Evolutionary conservation across 1,140 invertebrate species (phyloP).

Genomic region (Drosophila sturtevanti): DNA sequence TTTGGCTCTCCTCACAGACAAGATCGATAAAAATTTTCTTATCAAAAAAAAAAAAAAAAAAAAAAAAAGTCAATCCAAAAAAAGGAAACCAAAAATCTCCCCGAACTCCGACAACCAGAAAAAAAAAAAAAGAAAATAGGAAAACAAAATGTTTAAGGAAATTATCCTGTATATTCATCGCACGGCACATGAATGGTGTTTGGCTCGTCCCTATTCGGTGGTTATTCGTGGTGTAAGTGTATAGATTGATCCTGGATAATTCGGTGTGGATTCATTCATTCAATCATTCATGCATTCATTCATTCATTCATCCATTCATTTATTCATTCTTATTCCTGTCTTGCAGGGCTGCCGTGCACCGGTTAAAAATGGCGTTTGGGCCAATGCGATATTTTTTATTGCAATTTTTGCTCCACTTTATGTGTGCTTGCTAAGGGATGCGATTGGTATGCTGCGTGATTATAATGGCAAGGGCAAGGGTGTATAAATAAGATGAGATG

Average conservation of each 20-base stretch:
- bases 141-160: slow-evolving; percentile 64
- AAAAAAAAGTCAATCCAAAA: too few relatives aligned
- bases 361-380: slow-evolving; percentile 31
- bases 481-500: slow-evolving; percentile 11
- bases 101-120: too few relatives aligned
- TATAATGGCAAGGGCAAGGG: slow-evolving; percentile 31
- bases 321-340: neutral
- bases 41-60: neutral
- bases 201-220: slow-evolving; percentile 23
- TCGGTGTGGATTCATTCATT: too few relatives aligned
- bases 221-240: slow-evolving; percentile 39
- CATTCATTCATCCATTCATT: too few relatives aligned
- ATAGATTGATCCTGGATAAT: too few relatives aligned
- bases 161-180: slow-evolving; percentile 50
- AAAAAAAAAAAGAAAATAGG: neutral
- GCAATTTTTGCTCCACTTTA: slow-evolving; percentile 67
- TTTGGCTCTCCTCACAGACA: slow-evolving; percentile 27
- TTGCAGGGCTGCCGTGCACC: slow-evolving; percentile 43
- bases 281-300: neutral
- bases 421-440: slow-evolving; percentile 60
- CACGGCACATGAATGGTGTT: slow-evolving; percentile 44
- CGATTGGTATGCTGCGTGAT: slow-evolving; percentile 36
- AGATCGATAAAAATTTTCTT: slow-evolving; percentile 10
- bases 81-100: too few relatives aligned
- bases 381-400: slow-evolving; percentile 64